These are phyloP conservation scores for Heliconius cydno DNA, from an alignment of 2,888 invertebrate genomes.

Conservation along the genomic window DNA sequence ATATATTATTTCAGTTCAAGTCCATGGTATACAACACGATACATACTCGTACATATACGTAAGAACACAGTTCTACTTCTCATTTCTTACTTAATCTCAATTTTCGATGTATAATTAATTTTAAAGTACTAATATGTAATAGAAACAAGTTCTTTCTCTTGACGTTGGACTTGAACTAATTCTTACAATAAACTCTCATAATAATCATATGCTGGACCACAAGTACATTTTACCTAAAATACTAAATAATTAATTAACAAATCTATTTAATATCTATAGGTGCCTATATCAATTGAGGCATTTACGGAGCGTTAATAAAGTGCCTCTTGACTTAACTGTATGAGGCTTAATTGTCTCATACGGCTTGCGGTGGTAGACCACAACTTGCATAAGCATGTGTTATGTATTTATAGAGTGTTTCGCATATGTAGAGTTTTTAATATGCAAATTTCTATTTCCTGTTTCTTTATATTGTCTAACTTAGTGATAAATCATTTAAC, in stretches of 20 bases:
- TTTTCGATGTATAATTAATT: not conserved
- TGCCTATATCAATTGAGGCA: conserved; percentile 32
- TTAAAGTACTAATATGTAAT: not conserved
- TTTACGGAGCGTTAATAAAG: conserved; percentile 33
- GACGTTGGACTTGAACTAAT: not conserved
- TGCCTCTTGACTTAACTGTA: conserved; percentile 25
- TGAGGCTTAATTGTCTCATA: conserved; percentile 32
- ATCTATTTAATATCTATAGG: conserved; percentile 24
- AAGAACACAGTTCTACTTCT: not conserved
- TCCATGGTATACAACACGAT: too few species aligned
- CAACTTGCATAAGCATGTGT: conserved; percentile 17
- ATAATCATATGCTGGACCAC: not conserved
- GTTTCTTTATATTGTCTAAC: too few species aligned
- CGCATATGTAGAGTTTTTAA: not conserved
- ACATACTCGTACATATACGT: too few species aligned
- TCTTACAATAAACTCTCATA: not conserved
- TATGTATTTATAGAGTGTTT: not conserved
- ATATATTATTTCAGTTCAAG: too few species aligned
- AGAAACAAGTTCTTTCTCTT: not conserved
- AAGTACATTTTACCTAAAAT: not conserved
- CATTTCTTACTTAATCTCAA: not conserved
- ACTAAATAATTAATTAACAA: conserved; percentile 6
- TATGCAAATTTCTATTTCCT: not conserved
- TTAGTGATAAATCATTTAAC: too few species aligned
- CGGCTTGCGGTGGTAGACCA: conserved; percentile 31